These are phyloP conservation scores for Pandemis cinnamomeana DNA, from an alignment of 2,888 invertebrate genomes.

Conservation along the genomic window DNA sequence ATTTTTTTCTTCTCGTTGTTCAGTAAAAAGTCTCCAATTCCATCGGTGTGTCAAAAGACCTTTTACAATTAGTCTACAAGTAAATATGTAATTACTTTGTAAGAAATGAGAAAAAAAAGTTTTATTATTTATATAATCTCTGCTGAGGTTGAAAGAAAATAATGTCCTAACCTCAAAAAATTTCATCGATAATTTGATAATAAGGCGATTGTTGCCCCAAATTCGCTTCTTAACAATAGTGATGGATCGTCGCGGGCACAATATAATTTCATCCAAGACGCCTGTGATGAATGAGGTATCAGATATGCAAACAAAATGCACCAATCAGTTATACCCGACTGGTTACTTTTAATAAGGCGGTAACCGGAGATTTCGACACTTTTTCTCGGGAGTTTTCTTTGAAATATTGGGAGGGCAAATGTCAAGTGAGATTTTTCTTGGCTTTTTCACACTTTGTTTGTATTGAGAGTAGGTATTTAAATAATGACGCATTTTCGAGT, in stretches of 20 bases:
- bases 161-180: not conserved
- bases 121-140: not conserved
- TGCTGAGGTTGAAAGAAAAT: not conserved
- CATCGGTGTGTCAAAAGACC: too few species aligned
- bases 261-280: constrained; percentile 38
- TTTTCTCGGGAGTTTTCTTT: constrained; percentile 14
- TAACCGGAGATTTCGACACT: constrained; percentile 11
- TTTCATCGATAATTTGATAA: constrained; percentile 5
- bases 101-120: too few species aligned
- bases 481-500: too few species aligned
- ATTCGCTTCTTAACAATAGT: constrained; percentile 29
- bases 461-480: too few species aligned
- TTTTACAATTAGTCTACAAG: too few species aligned
- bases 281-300: constrained; percentile 38
- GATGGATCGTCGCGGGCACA: constrained; percentile 37
- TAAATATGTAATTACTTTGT: too few species aligned
- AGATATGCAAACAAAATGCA: constrained; percentile 41
- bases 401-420: not conserved
- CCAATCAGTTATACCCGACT: constrained; percentile 31
- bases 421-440: not conserved
- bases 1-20: too few species aligned
- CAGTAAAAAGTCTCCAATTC: too few species aligned
- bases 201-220: constrained; percentile 30
- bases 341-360: constrained; percentile 26
- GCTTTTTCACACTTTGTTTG: not conserved